Evolutionary conservation across 1,140 invertebrate genomes (phyloP).

Genomic region (Panagrolaimus sp.): DNA sequence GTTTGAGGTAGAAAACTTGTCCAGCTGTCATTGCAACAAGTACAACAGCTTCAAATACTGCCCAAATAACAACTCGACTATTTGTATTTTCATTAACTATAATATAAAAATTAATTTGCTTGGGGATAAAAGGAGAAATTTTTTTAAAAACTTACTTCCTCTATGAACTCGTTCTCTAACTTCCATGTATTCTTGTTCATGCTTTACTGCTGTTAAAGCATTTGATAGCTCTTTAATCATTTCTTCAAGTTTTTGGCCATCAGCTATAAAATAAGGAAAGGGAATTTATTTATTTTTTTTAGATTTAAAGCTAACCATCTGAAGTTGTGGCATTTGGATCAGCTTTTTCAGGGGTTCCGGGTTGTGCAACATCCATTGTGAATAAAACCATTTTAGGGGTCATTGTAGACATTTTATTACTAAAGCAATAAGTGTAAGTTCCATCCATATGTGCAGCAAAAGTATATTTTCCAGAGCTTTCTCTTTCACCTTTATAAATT

Average conservation of each 20-base stretch:
- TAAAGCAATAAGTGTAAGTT: conserved; percentile 93
- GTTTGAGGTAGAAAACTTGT: conserved; percentile 85
- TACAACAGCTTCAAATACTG: conserved; percentile 91
- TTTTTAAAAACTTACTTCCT: conserved; percentile 64
- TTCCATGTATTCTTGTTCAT: conserved; percentile 99
- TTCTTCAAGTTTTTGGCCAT: conserved; percentile 82
- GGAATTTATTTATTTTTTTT: background rate
- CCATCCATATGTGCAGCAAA: conserved; percentile 87
- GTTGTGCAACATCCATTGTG: conserved; percentile 83
- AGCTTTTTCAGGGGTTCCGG: conserved; percentile 44
- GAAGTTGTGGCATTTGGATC: conserved; percentile 59
- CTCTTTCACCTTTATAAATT: conserved; percentile 83
- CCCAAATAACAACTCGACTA: conserved; percentile 92
- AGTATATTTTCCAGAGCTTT: conserved; percentile 95
- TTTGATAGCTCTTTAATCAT: conserved; percentile 91
- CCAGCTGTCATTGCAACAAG: conserved; percentile 61
- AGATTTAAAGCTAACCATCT: background rate
- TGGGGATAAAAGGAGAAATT: background rate
- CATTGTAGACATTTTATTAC: conserved; percentile 98
- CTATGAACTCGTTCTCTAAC: conserved; percentile 90
- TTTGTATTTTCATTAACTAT: conserved; percentile 94
- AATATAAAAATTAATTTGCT: conserved; percentile 44
- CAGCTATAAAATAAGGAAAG: conserved; percentile 57
- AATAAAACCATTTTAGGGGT: conserved; percentile 97
- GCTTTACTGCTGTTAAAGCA: conserved; percentile 83